phyloP scores from a whole-genome alignment of 1,140 invertebrate genomes.

The Drosophila ercepeae region DNA sequence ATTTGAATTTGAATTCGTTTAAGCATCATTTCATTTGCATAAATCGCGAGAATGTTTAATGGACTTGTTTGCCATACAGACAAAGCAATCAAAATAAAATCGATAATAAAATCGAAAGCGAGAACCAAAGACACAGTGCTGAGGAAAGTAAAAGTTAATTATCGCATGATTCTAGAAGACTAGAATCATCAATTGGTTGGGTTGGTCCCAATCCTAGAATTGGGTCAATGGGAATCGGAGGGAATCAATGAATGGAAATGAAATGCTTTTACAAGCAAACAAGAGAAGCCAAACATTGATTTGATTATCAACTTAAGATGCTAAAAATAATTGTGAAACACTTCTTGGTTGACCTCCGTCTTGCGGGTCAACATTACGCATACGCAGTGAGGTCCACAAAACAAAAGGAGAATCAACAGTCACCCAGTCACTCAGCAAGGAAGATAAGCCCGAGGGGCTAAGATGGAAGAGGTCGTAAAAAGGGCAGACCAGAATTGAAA shows the following conservation, averaged over 20 bases:
- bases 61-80: conserved; percentile 44
- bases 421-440: background rate
- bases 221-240: conserved; percentile 59
- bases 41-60: conserved; percentile 54
- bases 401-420: conserved; percentile 6
- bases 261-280: conserved; percentile 23
- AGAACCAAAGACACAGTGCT: background rate
- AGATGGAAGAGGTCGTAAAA: conserved; percentile 8
- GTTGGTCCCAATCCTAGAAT: conserved; percentile 26
- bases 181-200: conserved; percentile 38
- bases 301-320: conserved; percentile 15
- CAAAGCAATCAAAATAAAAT: conserved; percentile 28
- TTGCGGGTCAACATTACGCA: conserved; percentile 15
- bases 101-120: conserved; percentile 19
- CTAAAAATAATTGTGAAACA: conserved; percentile 15
- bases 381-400: conserved; percentile 10
- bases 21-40: conserved; percentile 61
- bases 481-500: conserved; percentile 16
- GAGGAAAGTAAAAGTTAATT: conserved; percentile 64
- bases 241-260: conserved; percentile 55
- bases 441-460: conserved; percentile 22
- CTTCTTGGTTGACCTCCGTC: conserved; percentile 15
- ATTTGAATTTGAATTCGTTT: conserved; percentile 67
- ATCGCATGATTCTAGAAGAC: conserved; percentile 36
- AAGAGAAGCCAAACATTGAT: conserved; percentile 8